Evolutionary conservation across 2,113 vertebrate genomes (phyloP).

Genomic region (Prietella phreatophila): DNA sequence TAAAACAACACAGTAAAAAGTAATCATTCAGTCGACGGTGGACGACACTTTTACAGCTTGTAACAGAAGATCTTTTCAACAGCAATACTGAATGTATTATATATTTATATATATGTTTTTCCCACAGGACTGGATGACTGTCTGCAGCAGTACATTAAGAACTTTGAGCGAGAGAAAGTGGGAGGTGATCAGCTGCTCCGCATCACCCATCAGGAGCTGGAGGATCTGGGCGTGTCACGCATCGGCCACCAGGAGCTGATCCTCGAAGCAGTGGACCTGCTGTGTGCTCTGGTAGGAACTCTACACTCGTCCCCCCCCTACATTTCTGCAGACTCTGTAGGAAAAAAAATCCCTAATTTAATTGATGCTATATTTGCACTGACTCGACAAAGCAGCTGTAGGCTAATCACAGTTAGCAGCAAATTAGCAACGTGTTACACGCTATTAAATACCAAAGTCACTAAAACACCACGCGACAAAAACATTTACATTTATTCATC

Average conservation of each 20-base stretch:
- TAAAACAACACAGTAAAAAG: too few species aligned
- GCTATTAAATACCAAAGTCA: not conserved
- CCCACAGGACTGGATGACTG: slow-evolving; percentile 90
- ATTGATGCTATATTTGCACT: slow-evolving; percentile 1
- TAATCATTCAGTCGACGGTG: too few species aligned
- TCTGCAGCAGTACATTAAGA: slow-evolving; percentile 94
- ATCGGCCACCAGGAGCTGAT: slow-evolving; percentile 98
- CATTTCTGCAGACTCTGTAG: not conserved
- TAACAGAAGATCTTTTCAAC: not conserved
- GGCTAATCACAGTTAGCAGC: not conserved
- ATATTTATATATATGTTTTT: slow-evolving; percentile 27
- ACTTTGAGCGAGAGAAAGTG: slow-evolving; percentile 93
- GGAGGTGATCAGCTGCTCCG: slow-evolving; percentile 91
- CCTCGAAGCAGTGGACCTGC: slow-evolving; percentile 92
- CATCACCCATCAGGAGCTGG: slow-evolving; percentile 94
- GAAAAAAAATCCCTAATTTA: not conserved
- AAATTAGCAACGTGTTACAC: not conserved
- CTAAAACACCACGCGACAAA: not conserved
- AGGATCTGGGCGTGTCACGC: slow-evolving; percentile 93
- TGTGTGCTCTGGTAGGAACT: slow-evolving; percentile 88
- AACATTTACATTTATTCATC: not conserved
- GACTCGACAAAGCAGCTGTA: not conserved
- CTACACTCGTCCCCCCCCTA: not conserved
- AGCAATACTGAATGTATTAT: too few species aligned
- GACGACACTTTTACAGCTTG: not conserved